Conservation (phyloP, 1,140 invertebrate species). For the Orussus abietinus region DNA sequence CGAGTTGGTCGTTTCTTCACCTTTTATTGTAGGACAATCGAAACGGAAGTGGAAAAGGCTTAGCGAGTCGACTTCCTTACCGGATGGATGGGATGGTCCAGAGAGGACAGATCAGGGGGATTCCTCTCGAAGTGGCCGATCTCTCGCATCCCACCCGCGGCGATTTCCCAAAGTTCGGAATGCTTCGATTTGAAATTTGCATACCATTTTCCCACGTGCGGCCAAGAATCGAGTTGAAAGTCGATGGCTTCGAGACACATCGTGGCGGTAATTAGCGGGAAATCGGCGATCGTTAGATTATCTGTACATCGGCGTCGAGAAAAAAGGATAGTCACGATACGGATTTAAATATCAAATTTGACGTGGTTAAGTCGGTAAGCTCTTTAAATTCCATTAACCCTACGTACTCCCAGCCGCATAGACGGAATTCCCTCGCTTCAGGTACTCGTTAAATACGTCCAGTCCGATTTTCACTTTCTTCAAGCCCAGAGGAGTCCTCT, state of each 20-base stretch:
- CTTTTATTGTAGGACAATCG: no score
- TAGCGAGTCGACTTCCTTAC: no score
- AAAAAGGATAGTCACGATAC: constrained; percentile 1
- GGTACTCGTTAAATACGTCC: constrained; percentile 65
- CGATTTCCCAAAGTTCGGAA: constrained; percentile 66
- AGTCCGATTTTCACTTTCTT: constrained; percentile 66
- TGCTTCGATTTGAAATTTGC: constrained; percentile 63
- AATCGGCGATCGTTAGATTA: constrained; percentile 70
- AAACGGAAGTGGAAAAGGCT: no score
- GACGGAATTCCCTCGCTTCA: constrained; percentile 57
- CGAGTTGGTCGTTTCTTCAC: no score
- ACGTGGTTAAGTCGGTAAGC: constrained; percentile 13
- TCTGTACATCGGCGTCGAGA: constrained; percentile 46
- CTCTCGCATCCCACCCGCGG: constrained; percentile 62
- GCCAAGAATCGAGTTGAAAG: constrained; percentile 58
- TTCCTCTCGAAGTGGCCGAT: constrained; percentile 62
- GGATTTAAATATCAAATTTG: constrained; percentile 4
- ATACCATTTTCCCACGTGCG: constrained; percentile 62
- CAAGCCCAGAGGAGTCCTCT: constrained; percentile 60
- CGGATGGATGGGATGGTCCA: constrained; percentile 70
- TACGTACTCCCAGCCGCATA: constrained; percentile 61
- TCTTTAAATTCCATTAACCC: constrained; percentile 12
- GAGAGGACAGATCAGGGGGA: constrained; percentile 63
- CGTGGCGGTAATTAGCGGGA: constrained; percentile 64
- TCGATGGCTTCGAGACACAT: constrained; percentile 69